phyloP scores from a whole-genome alignment of 2,888 invertebrate species.

The Hypolimnas misippus region DNA sequence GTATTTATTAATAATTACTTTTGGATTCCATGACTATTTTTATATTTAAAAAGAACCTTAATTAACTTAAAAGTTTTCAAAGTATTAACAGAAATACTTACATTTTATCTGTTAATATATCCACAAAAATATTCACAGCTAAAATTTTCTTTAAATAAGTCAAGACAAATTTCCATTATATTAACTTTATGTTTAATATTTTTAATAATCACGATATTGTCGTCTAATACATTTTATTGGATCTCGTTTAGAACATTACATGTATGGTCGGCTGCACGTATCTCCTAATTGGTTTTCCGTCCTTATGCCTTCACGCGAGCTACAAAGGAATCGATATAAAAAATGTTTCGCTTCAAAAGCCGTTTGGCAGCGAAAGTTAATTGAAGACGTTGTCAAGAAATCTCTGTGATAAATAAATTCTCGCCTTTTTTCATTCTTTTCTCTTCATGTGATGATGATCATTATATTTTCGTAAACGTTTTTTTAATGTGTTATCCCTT shows the following conservation, averaged over 20 bases:
- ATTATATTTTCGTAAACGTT: conserved; percentile 8
- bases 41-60: too few species aligned
- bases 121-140: too few species aligned
- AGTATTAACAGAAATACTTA: too few species aligned
- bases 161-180: too few species aligned
- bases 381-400: conserved; percentile 24
- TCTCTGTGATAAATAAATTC: conserved; percentile 22
- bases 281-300: conserved; percentile 33
- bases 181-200: too few species aligned
- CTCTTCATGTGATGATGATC: background rate
- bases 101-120: too few species aligned
- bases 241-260: conserved; percentile 15
- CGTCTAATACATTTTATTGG: background rate
- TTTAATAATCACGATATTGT: background rate
- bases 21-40: too few species aligned
- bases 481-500: background rate
- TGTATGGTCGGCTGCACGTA: conserved; percentile 21
- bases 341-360: conserved; percentile 23
- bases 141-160: too few species aligned
- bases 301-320: conserved; percentile 17
- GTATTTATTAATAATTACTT: too few species aligned
- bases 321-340: conserved; percentile 19
- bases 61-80: too few species aligned
- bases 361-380: conserved; percentile 26
- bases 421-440: conserved; percentile 11